phyloP scores from a whole-genome alignment of 2,113 vertebrate species.

The Cyprinodon variegatus region DNA sequence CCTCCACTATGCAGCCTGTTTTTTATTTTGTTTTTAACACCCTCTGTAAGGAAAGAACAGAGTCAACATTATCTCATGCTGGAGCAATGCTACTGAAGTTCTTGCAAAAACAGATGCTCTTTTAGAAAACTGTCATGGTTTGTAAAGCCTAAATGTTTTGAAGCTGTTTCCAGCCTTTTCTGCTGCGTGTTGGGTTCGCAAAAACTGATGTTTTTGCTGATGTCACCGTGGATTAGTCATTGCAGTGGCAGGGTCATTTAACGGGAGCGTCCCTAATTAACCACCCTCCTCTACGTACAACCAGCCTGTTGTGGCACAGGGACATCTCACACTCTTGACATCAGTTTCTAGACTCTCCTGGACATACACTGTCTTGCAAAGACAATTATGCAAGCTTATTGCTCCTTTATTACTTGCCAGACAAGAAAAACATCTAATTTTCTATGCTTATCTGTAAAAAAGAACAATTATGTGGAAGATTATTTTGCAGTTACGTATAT shows the following conservation, averaged over 20 bases:
- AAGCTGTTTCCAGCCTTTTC: neutral
- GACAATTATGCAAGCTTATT: constrained; percentile 30
- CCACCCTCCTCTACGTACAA: constrained; percentile 33
- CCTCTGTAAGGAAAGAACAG: neutral
- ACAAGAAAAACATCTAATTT: constrained; percentile 8
- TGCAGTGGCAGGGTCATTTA: neutral
- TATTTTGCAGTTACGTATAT: constrained; percentile 17
- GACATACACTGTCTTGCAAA: constrained; percentile 47
- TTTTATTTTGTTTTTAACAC: neutral
- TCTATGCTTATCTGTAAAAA: constrained; percentile 18
- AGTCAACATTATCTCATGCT: neutral
- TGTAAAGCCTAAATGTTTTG: neutral
- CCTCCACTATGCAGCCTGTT: neutral
- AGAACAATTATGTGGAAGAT: constrained; percentile 12
- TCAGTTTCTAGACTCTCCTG: constrained; percentile 36
- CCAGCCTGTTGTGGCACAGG: constrained; percentile 27
- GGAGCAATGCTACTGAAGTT: neutral
- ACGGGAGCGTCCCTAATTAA: constrained; percentile 26
- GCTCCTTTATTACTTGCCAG: constrained; percentile 37
- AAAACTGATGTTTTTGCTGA: neutral
- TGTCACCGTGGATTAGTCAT: neutral
- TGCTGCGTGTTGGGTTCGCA: neutral
- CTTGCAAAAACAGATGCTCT: neutral
- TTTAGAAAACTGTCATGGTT: neutral
- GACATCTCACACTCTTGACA: constrained; percentile 45